phyloP scores from a whole-genome alignment of 1,140 invertebrate genomes.

The Drosophila bocki region DNA sequence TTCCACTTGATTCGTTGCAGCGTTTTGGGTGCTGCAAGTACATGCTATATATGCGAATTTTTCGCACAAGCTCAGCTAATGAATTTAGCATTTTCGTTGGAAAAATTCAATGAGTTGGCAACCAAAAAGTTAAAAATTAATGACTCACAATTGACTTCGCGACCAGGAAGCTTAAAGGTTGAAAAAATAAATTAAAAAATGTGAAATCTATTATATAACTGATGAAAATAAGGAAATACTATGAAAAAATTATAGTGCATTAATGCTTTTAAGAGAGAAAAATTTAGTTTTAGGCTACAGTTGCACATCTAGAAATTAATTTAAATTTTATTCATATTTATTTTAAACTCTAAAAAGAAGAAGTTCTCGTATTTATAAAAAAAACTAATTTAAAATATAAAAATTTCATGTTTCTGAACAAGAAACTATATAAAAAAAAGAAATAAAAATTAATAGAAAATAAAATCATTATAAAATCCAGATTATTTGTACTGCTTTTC shows the following conservation, averaged over 20 bases:
- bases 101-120: conserved; percentile 15
- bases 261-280: background rate
- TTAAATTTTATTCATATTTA: too few relatives aligned
- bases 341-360: too few relatives aligned
- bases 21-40: conserved; percentile 53
- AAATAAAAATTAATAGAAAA: background rate
- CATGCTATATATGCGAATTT: conserved; percentile 10
- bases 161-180: conserved; percentile 1
- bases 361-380: too few relatives aligned
- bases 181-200: background rate
- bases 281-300: background rate
- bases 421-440: background rate
- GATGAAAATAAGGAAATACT: background rate
- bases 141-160: conserved; percentile 25
- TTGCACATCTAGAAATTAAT: too few relatives aligned
- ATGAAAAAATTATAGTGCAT: background rate
- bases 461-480: background rate
- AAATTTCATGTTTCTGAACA: background rate
- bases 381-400: too few relatives aligned
- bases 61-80: conserved; percentile 4
- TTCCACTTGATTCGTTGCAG: conserved; percentile 48
- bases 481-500: background rate
- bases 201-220: background rate
- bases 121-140: conserved; percentile 15
- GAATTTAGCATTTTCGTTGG: conserved; percentile 13